Base-by-base conservation (phyloP, 1,140 invertebrate species). In the Stenopsyche tienmushanensis region DNA sequence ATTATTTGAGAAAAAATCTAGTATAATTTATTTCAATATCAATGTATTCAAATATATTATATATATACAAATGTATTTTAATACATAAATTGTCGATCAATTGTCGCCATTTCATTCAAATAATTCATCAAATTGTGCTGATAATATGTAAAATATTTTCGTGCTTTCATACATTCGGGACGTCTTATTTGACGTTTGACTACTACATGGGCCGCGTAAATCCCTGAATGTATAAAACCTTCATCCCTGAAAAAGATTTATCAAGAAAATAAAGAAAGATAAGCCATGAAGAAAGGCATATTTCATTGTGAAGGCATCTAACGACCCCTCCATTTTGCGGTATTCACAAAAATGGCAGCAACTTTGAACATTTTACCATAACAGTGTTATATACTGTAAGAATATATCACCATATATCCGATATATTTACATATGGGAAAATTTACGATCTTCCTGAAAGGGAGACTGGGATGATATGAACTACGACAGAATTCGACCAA, bases 261-360 rank as follows among this genome's bases (percentile, higher is more conserved):
- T 52, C n/a, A 52, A 20, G 24, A 24, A 57, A 18, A 8, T 29
- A 57, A 10, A 64, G 58, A 34, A 57, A 57, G 47, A 55, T 13
- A 17, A 57, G 63, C 52, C 25, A 65, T 65, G 62, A 68, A 54
- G 57, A 64, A 64, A 64, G 44, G 41, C 55, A 64, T 68, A 60
- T 62, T 60, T 65, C 66, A 64, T 26, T 26, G 57, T 47, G 63
- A 65, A 69, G 64, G 50, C 52, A 65, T 44, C 63, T 62, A 42
- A 62, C 67, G 63, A 65, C 49, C 63, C 63, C 63, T 65, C 39
- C 44, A 69, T 62, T 65, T 69, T 69, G 64, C 47, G 67, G 64
- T 65, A 69, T 65, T 69, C 57, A 62, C 45, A 65, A 69, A 69
- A 69, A 62, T 54, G 67, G 45, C 49, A 42, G 18, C 41, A 47